Percentiles rank a stretch among this genome's conserved stretches.
These are phyloP conservation scores for Struthidea cinerea DNA, from an alignment of 2,113 vertebrate species.

Conservation along the genomic window DNA sequence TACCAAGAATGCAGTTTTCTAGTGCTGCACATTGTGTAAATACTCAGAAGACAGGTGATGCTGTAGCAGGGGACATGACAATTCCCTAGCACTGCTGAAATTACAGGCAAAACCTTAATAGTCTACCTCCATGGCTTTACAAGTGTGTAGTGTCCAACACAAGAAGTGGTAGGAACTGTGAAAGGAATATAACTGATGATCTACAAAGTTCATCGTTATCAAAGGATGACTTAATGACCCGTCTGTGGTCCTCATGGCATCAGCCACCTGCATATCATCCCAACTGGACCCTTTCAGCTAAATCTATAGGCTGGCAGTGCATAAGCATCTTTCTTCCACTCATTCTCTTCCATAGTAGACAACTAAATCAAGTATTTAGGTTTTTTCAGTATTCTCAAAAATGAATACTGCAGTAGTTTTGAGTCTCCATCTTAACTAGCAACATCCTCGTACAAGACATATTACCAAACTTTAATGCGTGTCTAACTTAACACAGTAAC, in stretches of 20 bases:
- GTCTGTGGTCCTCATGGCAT: background rate
- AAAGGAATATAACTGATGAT: background rate
- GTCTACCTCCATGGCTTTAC: background rate
- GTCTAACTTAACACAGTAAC: background rate
- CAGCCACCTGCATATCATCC: background rate
- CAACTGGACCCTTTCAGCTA: background rate
- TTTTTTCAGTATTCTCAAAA: background rate
- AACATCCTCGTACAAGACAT: background rate
- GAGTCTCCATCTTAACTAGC: background rate
- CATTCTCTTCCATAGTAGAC: background rate
- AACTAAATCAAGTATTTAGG: background rate
- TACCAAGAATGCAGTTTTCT: background rate
- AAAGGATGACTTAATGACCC: background rate
- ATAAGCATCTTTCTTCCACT: background rate
- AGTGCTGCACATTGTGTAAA: background rate
- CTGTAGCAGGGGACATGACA: accelerated
- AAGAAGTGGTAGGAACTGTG: background rate
- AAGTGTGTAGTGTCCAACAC: background rate
- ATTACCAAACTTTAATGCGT: background rate
- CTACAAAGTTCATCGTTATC: background rate
- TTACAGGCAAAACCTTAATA: background rate
- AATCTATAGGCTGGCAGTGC: background rate
- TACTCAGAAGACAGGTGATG: background rate
- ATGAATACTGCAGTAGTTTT: background rate
- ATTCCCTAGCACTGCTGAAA: background rate